Evolutionary conservation across 2,113 vertebrate species (phyloP).

Genomic region (Neofelis nebulosa): DNA sequence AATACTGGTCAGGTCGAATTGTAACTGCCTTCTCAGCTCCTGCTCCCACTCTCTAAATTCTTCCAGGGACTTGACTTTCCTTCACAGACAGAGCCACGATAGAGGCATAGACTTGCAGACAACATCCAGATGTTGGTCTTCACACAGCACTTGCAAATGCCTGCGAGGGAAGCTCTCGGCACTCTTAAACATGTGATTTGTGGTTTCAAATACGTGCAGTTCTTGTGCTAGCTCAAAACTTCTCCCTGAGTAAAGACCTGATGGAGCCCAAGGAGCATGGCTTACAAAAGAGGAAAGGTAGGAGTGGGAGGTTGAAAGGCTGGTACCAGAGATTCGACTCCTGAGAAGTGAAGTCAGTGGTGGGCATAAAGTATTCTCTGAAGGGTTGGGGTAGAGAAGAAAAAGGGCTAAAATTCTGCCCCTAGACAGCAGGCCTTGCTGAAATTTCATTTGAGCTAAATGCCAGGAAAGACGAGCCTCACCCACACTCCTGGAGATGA

Average conservation of each 20-base stretch:
- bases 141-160: not conserved
- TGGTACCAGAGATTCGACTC: not conserved
- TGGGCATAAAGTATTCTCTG: too few relatives aligned
- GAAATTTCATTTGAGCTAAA: not conserved
- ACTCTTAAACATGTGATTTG: not conserved
- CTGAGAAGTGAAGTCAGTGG: not conserved
- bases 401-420: not conserved
- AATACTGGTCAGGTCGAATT: not conserved
- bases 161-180: not conserved
- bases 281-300: not conserved
- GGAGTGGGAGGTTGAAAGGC: not conserved
- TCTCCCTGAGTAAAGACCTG: not conserved
- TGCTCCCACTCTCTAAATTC: not conserved
- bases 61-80: not conserved
- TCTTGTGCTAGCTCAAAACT: not conserved
- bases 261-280: rapidly evolving
- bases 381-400: not conserved
- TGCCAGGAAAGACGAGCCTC: not conserved
- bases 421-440: not conserved
- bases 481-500: not conserved
- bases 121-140: not conserved
- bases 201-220: not conserved
- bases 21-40: not conserved
- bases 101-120: not conserved
- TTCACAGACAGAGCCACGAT: not conserved